Evolutionary conservation across 1,140 invertebrate genomes (phyloP), one percentile per base, ranked within the genome.

Genomic region (Calephelis nemesis): DNA sequence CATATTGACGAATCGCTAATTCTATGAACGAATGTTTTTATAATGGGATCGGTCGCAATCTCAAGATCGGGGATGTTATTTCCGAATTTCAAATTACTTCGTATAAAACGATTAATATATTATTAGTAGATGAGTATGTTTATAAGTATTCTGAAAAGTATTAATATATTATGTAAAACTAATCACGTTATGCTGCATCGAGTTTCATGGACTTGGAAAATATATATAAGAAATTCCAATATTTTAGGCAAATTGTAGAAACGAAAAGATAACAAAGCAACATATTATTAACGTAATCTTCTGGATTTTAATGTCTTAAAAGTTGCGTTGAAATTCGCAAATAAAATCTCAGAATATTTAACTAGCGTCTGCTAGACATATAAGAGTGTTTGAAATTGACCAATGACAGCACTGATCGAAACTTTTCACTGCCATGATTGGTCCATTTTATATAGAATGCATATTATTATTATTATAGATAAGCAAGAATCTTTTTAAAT

Each of bases 301-400:
- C 39, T 47, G 54, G 63, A 70, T 52, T 50, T 64, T 47, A 64
- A 69, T 7, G 39, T 54, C 13, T 67, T 64, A 39, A 67, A 67
- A 66, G 65, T 60, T 49, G 48, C 62, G 68, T 79, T 83, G 80
- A 82, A 74, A 81, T 86, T 86, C 79, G 79, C 78, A 88, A 81
- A 88, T 81, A 86, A 77, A 72, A 78, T 78, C 81, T 88, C 85
- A 82, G 81, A 87, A 87, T 79, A 82, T 85, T 78, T 74, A 68
- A 77, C 79, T 82, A 82, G 87, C 85, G 81, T 90, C 84, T 88
- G 85, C 79, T 88, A 85, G 85, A 88, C 85, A 90, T 87, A 88
- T 90, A 85, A 83, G 85, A 82, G 83, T 86, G 85, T 78, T 82
- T 74, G 77, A 88, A 90, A 88, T 88, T 78, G 86, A 90, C 88